phyloP scores from a whole-genome alignment of 64 coral and sea anemone genomes.

The Acropora yongei region DNA sequence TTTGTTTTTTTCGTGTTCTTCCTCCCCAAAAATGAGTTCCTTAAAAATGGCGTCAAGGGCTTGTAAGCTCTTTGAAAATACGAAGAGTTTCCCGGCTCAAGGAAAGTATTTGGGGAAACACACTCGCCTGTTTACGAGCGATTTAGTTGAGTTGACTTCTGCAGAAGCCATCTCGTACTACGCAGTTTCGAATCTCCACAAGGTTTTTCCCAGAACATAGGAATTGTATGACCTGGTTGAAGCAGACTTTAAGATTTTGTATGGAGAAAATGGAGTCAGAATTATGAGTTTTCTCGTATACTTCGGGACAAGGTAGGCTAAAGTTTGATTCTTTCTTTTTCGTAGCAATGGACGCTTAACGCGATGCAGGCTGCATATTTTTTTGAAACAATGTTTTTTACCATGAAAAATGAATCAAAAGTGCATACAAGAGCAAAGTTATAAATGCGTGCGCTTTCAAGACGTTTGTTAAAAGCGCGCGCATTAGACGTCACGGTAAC shows the following conservation, averaged over 20 bases:
- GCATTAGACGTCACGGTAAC: not conserved
- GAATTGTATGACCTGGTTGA: not conserved
- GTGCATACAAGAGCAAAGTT: too few species aligned
- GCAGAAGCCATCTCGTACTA: not conserved
- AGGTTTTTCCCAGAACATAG: not conserved
- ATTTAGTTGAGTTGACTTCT: slow-evolving; percentile 1
- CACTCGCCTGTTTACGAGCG: not conserved
- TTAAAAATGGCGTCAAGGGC: not conserved
- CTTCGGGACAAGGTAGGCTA: slow-evolving; percentile 1
- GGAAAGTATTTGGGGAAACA: not conserved
- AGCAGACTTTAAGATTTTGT: slow-evolving; percentile 5
- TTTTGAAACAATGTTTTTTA: too few species aligned
- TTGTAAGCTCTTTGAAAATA: not conserved
- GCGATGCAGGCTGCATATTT: too few species aligned
- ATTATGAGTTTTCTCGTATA: not conserved
- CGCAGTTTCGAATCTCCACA: not conserved
- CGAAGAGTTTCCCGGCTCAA: not conserved
- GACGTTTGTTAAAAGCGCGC: not conserved
- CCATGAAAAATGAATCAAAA: too few species aligned
- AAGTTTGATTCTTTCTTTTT: too few species aligned
- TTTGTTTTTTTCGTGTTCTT: not conserved
- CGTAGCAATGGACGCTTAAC: too few species aligned
- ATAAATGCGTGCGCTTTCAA: too few species aligned
- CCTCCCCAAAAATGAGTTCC: not conserved
- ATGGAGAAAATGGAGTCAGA: not conserved